These are phyloP conservation scores for Oxystoma pomonae DNA, from an alignment of 2,888 invertebrate genomes.

Conservation along the genomic window DNA sequence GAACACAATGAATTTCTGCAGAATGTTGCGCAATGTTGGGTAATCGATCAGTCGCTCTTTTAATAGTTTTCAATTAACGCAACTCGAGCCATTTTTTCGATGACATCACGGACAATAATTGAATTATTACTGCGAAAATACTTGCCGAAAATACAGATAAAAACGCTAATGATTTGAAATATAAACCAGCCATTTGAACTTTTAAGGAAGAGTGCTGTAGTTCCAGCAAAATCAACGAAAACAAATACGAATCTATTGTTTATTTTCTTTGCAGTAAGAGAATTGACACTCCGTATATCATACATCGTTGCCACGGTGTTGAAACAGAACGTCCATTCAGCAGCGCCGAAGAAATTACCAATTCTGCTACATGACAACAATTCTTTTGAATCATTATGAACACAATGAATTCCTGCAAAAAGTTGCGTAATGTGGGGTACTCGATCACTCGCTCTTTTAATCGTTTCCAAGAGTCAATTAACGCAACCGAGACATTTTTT, in stretches of 20 bases:
- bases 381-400: neutral
- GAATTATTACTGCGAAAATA: neutral
- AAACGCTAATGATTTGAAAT: no score
- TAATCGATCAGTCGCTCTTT: neutral
- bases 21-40: neutral
- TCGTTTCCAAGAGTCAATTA: neutral
- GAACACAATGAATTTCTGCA: neutral
- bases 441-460: neutral
- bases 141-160: neutral
- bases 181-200: no score
- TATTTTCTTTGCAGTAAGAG: no score
- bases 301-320: conserved; percentile 22
- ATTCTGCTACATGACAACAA: neutral
- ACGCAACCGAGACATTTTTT: neutral
- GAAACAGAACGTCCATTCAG: neutral
- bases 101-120: neutral
- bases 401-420: neutral
- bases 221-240: no score
- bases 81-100: neutral
- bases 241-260: no score
- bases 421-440: neutral
- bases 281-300: conserved; percentile 43
- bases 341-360: neutral
- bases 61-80: neutral
- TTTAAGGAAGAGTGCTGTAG: no score